These are phyloP conservation scores for Julus scandinavius DNA, from an alignment of 2,888 invertebrate species.

Conservation along the genomic window DNA sequence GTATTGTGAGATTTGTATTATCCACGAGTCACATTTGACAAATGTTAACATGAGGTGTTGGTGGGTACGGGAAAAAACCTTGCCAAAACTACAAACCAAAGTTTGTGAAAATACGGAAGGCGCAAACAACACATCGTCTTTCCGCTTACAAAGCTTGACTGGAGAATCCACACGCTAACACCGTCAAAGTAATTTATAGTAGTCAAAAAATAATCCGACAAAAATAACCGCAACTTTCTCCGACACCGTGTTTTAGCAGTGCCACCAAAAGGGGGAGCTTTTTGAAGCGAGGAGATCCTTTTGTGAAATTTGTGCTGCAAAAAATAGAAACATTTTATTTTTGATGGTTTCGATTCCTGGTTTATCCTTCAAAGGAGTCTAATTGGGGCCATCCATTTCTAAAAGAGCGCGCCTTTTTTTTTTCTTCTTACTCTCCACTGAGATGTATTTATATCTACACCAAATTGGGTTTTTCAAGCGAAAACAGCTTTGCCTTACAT, in stretches of 20 bases:
- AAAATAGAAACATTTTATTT: conserved; percentile 44
- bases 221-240: neutral
- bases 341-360: conserved; percentile 38
- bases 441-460: conserved; percentile 21
- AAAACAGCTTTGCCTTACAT: neutral
- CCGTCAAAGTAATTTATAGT: neutral
- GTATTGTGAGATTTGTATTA: neutral
- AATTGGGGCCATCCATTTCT: conserved; percentile 15
- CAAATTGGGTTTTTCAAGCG: neutral
- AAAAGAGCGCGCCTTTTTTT: neutral
- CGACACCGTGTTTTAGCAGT: neutral
- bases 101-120: neutral
- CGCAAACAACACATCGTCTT: neutral
- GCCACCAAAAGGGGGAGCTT: conserved; percentile 29
- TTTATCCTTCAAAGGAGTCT: conserved; percentile 31
- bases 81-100: neutral
- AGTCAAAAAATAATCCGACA: neutral
- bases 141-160: neutral
- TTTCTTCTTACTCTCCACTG: neutral
- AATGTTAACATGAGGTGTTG: neutral
- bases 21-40: too few species aligned
- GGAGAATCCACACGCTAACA: neutral
- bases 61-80: neutral
- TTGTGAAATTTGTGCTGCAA: conserved; percentile 11
- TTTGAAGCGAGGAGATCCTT: neutral